Conservation (phyloP, 1,140 invertebrate genomes). For the Laupala kohalensis region DNA sequence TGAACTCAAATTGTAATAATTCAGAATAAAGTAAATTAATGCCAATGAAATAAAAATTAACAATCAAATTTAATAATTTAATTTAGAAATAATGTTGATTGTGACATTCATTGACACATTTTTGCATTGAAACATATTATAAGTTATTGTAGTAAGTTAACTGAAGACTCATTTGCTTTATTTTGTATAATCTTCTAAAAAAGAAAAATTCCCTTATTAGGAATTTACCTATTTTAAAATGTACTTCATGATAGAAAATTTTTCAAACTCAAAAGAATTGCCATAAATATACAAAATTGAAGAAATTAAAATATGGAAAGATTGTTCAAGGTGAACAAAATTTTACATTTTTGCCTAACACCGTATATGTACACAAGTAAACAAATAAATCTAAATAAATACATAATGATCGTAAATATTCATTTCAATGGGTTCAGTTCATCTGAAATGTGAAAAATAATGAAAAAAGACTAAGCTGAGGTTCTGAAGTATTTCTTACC, state of each 20-base stretch:
- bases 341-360: background rate
- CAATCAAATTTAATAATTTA: slow-evolving; percentile 8
- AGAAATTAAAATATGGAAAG: background rate
- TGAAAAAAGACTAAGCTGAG: too few relatives aligned
- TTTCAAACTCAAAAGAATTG: background rate
- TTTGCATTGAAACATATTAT: slow-evolving; percentile 7
- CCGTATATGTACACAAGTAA: too few relatives aligned
- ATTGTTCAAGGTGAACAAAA: background rate
- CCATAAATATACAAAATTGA: background rate
- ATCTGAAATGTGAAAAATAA: too few relatives aligned
- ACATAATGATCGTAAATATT: too few relatives aligned
- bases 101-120: background rate
- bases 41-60: too few relatives aligned
- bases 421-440: too few relatives aligned
- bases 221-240: background rate
- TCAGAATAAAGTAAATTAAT: slow-evolving; percentile 4
- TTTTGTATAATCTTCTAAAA: background rate
- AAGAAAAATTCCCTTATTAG: background rate
- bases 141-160: background rate
- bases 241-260: background rate
- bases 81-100: background rate
- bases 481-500: too few relatives aligned
- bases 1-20: background rate
- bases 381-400: too few relatives aligned
- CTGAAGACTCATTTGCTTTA: background rate